A percentile compares a stretch with the other conserved stretches of the same genome.
Conservation (phyloP, 2,797 vertebrate species). For the Urocyon cinereoargenteus region DNA sequence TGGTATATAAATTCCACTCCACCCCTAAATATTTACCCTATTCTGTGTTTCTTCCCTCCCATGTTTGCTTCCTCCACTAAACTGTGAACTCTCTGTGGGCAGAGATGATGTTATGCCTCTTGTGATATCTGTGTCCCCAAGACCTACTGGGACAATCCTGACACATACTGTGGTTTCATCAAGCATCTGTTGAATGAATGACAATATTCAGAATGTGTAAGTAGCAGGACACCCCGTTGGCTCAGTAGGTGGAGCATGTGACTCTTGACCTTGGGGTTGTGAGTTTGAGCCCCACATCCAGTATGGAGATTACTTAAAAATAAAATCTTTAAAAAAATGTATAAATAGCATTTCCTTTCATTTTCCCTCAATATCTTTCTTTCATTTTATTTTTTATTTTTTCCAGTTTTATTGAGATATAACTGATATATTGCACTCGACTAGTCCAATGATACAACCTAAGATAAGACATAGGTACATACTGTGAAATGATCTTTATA, state of each 20-base stretch:
- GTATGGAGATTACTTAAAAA: neutral
- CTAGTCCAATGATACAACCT: no score
- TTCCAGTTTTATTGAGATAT: neutral
- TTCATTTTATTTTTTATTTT: constrained; percentile 26
- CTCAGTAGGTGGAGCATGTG: neutral
- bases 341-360: neutral
- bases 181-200: constrained; percentile 9
- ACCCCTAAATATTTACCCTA: neutral
- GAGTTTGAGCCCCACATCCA: neutral
- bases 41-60: neutral
- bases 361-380: neutral
- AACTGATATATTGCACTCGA: neutral
- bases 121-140: neutral
- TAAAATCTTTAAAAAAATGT: neutral
- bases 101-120: neutral
- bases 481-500: neutral
- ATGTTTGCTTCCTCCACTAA: neutral
- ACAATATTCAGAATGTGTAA: neutral
- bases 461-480: neutral
- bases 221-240: neutral
- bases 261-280: neutral
- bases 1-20: neutral
- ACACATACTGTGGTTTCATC: neutral
- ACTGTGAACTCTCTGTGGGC: neutral
- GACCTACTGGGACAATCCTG: neutral